phyloP scores from a whole-genome alignment of 2,797 vertebrate species.

The Alfaro cultratus region DNA sequence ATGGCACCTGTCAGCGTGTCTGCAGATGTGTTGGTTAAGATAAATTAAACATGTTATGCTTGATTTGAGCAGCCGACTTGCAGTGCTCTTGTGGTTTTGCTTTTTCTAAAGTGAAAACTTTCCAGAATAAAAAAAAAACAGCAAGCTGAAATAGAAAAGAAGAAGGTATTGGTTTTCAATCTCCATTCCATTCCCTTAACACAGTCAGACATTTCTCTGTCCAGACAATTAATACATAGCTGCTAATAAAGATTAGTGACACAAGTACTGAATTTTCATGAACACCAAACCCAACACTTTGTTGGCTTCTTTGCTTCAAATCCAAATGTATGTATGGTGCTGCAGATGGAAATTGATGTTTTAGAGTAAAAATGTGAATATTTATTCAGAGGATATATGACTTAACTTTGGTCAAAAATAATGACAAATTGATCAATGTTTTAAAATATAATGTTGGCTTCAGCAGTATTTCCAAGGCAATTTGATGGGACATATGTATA shows the following conservation, averaged over 20 bases:
- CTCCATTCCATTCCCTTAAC: slow-evolving; percentile 22
- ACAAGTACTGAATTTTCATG: not conserved
- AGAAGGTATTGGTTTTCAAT: slow-evolving; percentile 14
- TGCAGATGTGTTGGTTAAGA: slow-evolving; percentile 55
- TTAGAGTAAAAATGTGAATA: not conserved
- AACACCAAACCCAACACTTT: not conserved
- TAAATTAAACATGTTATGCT: slow-evolving; percentile 74
- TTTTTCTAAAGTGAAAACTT: slow-evolving; percentile 47
- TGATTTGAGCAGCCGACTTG: slow-evolving; percentile 61
- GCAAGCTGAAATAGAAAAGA: slow-evolving; percentile 17
- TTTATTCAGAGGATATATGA: not conserved
- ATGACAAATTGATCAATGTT: not conserved
- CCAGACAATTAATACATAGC: slow-evolving; percentile 20
- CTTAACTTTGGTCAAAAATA: not conserved
- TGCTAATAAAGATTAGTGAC: slow-evolving; percentile 8
- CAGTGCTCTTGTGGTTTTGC: slow-evolving; percentile 31
- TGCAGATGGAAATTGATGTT: not conserved
- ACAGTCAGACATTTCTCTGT: slow-evolving; percentile 34
- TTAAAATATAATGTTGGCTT: not conserved
- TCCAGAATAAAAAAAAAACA: slow-evolving; percentile 29
- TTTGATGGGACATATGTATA: not conserved
- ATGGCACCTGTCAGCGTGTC: slow-evolving; percentile 69
- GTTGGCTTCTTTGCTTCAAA: not conserved
- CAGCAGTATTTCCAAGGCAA: not conserved
- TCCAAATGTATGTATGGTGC: not conserved